These are phyloP conservation scores for Magallana angulata DNA, from an alignment of 1,140 invertebrate genomes.

Conservation along the genomic window DNA sequence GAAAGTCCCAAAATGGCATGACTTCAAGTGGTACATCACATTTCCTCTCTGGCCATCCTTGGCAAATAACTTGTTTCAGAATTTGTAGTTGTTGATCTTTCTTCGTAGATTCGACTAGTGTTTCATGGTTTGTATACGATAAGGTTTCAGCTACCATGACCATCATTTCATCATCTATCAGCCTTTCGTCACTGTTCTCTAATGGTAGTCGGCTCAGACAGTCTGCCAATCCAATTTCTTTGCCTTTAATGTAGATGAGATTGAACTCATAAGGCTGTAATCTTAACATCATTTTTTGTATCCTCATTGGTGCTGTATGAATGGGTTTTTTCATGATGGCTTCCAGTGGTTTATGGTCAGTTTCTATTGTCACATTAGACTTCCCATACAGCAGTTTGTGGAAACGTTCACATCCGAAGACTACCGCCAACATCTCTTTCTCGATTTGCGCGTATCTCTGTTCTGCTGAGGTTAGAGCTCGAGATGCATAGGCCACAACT, in stretches of 20 bases:
- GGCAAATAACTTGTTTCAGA: slow-evolving; percentile 37
- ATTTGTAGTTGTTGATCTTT: slow-evolving; percentile 36
- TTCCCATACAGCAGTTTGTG: slow-evolving; percentile 70
- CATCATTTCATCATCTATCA: slow-evolving; percentile 41
- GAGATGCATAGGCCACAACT: slow-evolving; percentile 78
- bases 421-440: slow-evolving; percentile 81
- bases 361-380: slow-evolving; percentile 57
- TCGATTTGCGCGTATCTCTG: slow-evolving; percentile 79
- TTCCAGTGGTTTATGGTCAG: slow-evolving; percentile 76
- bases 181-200: slow-evolving; percentile 1
- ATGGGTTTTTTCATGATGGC: slow-evolving; percentile 65
- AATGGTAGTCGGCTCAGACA: slow-evolving; percentile 53
- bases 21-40: slow-evolving; percentile 18
- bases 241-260: slow-evolving; percentile 61
- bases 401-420: slow-evolving; percentile 81
- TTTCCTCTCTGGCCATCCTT: slow-evolving; percentile 46
- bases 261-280: slow-evolving; percentile 63
- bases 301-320: slow-evolving; percentile 51
- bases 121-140: slow-evolving; percentile 6
- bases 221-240: slow-evolving; percentile 61
- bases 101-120: slow-evolving; percentile 27
- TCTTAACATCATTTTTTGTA: slow-evolving; percentile 69
- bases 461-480: slow-evolving; percentile 74
- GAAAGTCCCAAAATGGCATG: slow-evolving; percentile 69
- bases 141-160: slow-evolving; percentile 38